These are phyloP conservation scores for Acanthosepion esculentum DNA, from an alignment of 2,888 invertebrate species.

Conservation along the genomic window DNA sequence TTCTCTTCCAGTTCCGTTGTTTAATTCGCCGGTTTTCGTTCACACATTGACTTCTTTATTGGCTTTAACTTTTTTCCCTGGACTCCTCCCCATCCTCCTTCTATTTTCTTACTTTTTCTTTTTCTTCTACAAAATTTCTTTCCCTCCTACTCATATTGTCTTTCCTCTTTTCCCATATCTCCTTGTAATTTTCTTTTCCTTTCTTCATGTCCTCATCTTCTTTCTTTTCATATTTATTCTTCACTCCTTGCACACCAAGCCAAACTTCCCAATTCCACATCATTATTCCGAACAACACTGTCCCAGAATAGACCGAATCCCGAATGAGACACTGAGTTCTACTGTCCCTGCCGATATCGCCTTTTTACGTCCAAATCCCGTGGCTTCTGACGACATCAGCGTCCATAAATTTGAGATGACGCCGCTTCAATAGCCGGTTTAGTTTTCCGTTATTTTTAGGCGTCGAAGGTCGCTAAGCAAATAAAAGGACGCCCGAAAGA, in stretches of 20 bases:
- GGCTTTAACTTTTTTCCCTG: too few relatives aligned
- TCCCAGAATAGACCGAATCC: constrained; percentile 2
- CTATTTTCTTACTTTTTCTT: not conserved
- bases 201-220: not conserved
- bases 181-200: not conserved
- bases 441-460: constrained; percentile 22
- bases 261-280: not conserved
- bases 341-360: not conserved
- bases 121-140: not conserved
- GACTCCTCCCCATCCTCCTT: not conserved
- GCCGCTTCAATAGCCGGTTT: constrained; percentile 11
- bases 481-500: not conserved
- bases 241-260: not conserved
- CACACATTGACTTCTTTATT: too few relatives aligned
- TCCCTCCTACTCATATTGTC: not conserved
- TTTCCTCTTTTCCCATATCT: not conserved
- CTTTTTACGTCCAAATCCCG: not conserved
- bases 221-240: not conserved
- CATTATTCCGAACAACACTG: not conserved
- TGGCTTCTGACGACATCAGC: not conserved
- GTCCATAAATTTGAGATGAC: constrained; percentile 18
- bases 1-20: too few relatives aligned
- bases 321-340: not conserved
- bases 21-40: too few relatives aligned
- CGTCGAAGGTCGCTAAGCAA: not conserved